These are phyloP conservation scores for Eristalis intricaria DNA, from an alignment of 2,888 invertebrate genomes.

Conservation along the genomic window DNA sequence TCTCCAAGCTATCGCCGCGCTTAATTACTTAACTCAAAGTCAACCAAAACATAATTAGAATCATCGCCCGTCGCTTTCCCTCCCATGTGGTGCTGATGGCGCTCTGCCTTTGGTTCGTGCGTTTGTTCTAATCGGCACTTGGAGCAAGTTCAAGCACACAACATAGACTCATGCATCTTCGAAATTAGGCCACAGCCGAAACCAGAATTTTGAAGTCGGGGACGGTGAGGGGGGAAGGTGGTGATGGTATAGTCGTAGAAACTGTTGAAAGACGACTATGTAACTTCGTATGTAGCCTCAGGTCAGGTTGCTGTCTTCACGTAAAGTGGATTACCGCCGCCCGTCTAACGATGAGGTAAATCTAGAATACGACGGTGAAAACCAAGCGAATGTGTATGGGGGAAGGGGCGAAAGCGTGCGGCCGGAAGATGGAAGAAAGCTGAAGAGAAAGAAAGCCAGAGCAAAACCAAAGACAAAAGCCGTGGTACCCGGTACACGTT, in stretches of 20 bases:
- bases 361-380: neutral
- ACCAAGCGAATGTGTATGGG: neutral
- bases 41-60: too few species aligned
- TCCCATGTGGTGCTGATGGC: too few species aligned
- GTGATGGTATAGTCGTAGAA: too few species aligned
- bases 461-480: neutral
- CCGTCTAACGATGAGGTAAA: neutral
- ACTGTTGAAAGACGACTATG: too few species aligned
- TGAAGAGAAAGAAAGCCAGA: neutral
- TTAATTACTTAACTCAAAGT: too few species aligned
- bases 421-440: neutral
- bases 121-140: neutral
- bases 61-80: too few species aligned
- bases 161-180: neutral
- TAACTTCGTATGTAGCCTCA: too few species aligned
- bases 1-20: too few species aligned
- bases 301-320: neutral
- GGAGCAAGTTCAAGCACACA: constrained; percentile 38
- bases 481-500: neutral
- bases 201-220: constrained; percentile 24
- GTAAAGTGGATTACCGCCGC: neutral
- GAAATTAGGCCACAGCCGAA: constrained; percentile 52
- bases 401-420: neutral
- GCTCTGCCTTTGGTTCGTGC: too few species aligned
- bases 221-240: too few species aligned